Base-by-base conservation (phyloP, 2,888 invertebrate genomes). In the Andrena bucephala region DNA sequence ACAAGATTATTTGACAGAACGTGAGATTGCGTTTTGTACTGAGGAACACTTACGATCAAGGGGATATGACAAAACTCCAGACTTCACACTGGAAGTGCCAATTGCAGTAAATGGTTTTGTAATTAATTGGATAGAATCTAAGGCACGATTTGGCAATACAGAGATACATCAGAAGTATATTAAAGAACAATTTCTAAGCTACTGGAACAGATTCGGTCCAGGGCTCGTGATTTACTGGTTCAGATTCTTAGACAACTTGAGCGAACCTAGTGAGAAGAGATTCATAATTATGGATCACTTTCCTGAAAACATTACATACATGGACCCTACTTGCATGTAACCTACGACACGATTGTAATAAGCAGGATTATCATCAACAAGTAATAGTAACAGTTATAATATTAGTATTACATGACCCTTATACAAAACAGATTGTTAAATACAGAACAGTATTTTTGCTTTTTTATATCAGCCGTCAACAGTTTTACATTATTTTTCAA, bases 171-270 rank as follows among this genome's bases (percentile, higher is more conserved):
- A 96, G 62, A 96, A 95, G 13, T 98, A 98, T 94, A 95, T 97
- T 71, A 96, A 96, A 89, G 97, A 98, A 87, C 99, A 99, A 93
- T 96, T 97, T 89, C 95, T 96, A 86, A 97, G 98, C 93, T 99
- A 99, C 91, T 97, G 97, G 96, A 99, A 98, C 93, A 96, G 98
- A 91, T 99, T 98, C 95, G 99, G 99, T 1, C 96, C 98, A 48
- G 99, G 99, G 0, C 95, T 99, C 87, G 98, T 99, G 0, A 98
- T 99, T 87, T 99, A 99, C 94, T 99, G 99, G 99, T 98, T 98
- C 95, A 99, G 98, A 16, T 98, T 96, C 93, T 93, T 97, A 16
- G 96, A 97, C 85, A 95, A 94, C 6, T 94, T 96, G 31, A 91
- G 93, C 5, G 92, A 94, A 70, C 85, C 94, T 5, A 93, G 93